Conservation (phyloP, 2,797 vertebrate genomes). For the Tragelaphus eurycerus region DNA sequence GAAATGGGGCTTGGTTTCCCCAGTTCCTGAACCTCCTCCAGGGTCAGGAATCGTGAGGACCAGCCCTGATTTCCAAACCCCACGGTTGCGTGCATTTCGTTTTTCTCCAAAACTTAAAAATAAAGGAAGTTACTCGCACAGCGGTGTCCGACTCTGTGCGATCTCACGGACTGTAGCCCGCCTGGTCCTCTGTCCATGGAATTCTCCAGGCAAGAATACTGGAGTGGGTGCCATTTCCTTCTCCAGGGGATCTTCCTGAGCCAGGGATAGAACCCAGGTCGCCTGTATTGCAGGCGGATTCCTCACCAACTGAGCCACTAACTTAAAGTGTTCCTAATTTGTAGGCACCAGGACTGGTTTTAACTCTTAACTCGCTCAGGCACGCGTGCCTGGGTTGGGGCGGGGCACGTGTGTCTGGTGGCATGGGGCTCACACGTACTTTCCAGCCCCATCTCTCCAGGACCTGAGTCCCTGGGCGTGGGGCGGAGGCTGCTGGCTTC, state of each 20-base stretch:
- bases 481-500: not conserved
- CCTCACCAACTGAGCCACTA: no score
- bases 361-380: fast-evolving
- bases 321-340: not conserved
- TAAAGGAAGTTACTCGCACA: not conserved
- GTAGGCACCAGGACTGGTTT: not conserved
- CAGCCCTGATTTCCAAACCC: not conserved
- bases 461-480: fast-evolving
- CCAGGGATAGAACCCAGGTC: no score
- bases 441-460: not conserved
- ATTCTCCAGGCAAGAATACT: not conserved
- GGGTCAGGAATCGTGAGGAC: not conserved
- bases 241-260: no score
- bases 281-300: no score
- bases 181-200: not conserved
- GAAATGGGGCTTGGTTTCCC: not conserved
- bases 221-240: not conserved
- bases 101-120: not conserved
- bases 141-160: no score
- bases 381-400: not conserved
- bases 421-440: fast-evolving
- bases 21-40: not conserved
- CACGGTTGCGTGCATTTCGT: fast-evolving
- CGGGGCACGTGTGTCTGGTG: not conserved
- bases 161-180: no score